These are phyloP conservation scores for Netelia inedita DNA, from an alignment of 2,888 invertebrate genomes.

Conservation along the genomic window DNA sequence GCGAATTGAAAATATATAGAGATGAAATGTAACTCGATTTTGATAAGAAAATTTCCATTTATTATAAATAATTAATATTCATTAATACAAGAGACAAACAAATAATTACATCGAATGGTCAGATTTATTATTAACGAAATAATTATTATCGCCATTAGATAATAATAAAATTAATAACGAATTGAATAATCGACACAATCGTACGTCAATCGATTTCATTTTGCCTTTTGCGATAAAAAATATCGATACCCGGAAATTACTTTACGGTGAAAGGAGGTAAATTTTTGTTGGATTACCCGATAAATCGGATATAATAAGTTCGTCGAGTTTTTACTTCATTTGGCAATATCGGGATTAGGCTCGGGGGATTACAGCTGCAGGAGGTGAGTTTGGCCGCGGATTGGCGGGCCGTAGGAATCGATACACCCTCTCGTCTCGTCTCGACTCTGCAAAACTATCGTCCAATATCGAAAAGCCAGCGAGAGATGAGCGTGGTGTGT, in stretches of 20 bases:
- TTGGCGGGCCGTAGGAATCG: conserved; percentile 66
- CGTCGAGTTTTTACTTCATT: conserved; percentile 44
- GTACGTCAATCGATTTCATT: background rate
- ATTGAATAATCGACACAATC: background rate
- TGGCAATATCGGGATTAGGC: conserved; percentile 62
- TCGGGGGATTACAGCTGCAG: conserved; percentile 39
- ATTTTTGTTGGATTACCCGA: conserved; percentile 7
- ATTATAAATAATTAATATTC: too few species aligned
- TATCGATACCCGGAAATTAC: background rate
- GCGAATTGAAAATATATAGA: conserved; percentile 35
- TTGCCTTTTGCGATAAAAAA: background rate
- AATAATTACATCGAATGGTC: background rate
- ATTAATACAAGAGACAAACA: too few species aligned
- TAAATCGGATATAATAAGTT: conserved; percentile 20
- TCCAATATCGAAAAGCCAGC: conserved; percentile 66
- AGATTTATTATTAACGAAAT: background rate
- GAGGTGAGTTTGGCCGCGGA: conserved; percentile 39
- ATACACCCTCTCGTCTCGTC: conserved; percentile 51
- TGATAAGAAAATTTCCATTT: background rate
- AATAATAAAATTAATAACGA: background rate
- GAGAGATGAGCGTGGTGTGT: conserved; percentile 52
- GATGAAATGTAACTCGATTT: background rate
- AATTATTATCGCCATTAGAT: background rate
- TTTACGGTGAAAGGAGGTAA: background rate
- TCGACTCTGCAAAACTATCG: conserved; percentile 66